Base-by-base conservation (phyloP, 2,888 invertebrate genomes). In the Tetropium fuscum region DNA sequence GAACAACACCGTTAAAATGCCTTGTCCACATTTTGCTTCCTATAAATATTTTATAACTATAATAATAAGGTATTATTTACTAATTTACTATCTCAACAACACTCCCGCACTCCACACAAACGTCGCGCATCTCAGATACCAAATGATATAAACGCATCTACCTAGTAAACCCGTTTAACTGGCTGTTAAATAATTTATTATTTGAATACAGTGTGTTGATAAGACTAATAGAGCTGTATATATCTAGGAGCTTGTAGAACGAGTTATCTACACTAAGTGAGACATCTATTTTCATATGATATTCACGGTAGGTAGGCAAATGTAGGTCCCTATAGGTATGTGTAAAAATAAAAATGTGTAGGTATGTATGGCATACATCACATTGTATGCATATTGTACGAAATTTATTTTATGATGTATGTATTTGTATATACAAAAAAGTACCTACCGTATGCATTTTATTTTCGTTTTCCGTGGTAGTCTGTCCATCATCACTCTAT, bases 1-100 rank as follows among this genome's bases (percentile, higher is more conserved):
- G 40, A 13, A 57, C 38, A 2, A 38, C 41, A 43, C 18, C 38
- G 18, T 56, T 55, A 13, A 65, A 27, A 36, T 56, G 53, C 55
- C 55, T 58, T 18, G 57, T 25, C 58, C 54, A 61, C 63, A 64
- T 60, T 11, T 36, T 55, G 53, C 7, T 7, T 3, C 27, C n/a
- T 6, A 27, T 27, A 27, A 27, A n/a, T 27, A 6, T n/a, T n/a
- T 27, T 25, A 25, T 25, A 2, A 10, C 7, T n/a, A 8, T 27
- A 10, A 27, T 27, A 27, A n/a, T 8, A 27, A 27, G 27, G 27
- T 27, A n/a, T 2, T 5, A 27, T 1, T 27, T 10, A 27, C 27
- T 8, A 10, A 2, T 1, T 6, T 10, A 22, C 25, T 4, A 22
- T 22, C 4, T 22, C 6, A 8, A 4, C 27, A 10, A 2, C 27